Conservation (phyloP, 2,113 vertebrate species). For the Pituophis catenifer region DNA sequence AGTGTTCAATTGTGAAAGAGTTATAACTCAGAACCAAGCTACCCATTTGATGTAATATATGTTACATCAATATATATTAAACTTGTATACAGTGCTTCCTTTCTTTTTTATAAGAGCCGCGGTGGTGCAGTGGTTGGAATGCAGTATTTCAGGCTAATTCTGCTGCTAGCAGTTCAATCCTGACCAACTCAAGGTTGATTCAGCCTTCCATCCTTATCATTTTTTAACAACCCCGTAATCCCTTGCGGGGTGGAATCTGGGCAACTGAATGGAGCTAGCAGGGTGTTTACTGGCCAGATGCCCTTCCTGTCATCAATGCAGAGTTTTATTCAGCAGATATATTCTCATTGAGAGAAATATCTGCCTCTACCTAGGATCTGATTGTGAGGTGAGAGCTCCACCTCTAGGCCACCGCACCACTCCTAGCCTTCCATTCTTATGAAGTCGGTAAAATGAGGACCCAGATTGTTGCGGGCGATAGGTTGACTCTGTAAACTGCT, state of each 20-base stretch:
- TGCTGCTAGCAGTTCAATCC: not conserved
- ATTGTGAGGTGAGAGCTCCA: no score
- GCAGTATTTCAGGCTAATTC: not conserved
- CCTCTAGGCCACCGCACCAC: no score
- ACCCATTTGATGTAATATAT: not conserved
- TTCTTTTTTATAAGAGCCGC: not conserved
- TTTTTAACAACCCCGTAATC: no score
- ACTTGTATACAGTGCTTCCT: not conserved
- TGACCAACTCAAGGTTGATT: not conserved
- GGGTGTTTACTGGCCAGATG: no score
- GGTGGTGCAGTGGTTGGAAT: not conserved
- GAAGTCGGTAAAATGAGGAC: not conserved
- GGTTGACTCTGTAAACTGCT: not conserved
- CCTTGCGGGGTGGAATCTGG: no score
- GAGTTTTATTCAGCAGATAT: no score
- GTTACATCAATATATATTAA: not conserved
- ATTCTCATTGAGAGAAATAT: no score
- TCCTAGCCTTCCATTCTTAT: not conserved
- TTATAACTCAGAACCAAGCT: not conserved
- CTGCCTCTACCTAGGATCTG: no score
- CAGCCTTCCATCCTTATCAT: not conserved
- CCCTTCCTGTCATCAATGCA: no score
- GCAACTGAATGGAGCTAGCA: no score
- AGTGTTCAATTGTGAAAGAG: not conserved
- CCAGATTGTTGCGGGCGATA: not conserved